phyloP scores from a whole-genome alignment of 2,113 vertebrate species.

The Lepisosteus osseus region DNA sequence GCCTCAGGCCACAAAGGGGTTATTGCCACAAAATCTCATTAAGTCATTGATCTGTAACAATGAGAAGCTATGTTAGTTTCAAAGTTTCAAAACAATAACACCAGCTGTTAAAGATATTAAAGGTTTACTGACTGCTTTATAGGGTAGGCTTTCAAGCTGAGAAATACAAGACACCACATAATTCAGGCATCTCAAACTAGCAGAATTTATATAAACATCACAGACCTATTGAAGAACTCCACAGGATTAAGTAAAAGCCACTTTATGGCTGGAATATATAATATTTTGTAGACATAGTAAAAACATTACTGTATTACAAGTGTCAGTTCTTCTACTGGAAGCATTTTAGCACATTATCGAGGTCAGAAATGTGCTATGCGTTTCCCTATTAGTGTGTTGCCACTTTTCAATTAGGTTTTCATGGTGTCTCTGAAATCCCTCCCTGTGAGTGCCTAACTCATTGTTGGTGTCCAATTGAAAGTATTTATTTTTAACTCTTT shows the following conservation, averaged over 20 bases:
- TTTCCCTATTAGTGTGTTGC: too few relatives aligned
- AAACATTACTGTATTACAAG: too few relatives aligned
- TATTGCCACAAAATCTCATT: constrained; percentile 50
- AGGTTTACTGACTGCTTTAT: constrained; percentile 25
- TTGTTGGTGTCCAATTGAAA: too few relatives aligned
- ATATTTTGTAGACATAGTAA: too few relatives aligned
- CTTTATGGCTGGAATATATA: too few relatives aligned
- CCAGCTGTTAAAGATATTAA: constrained; percentile 36
- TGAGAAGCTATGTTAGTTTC: constrained; percentile 50
- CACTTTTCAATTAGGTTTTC: too few relatives aligned
- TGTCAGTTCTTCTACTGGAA: too few relatives aligned
- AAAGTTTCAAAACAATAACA: constrained; percentile 39
- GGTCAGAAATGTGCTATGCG: too few relatives aligned
- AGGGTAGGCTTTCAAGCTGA: constrained; percentile 16
- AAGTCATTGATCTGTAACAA: constrained; percentile 56
- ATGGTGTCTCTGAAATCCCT: too few relatives aligned
- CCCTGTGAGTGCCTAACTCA: too few relatives aligned
- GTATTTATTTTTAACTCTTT: too few relatives aligned
- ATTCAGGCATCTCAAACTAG: constrained; percentile 7
- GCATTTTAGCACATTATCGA: too few relatives aligned
- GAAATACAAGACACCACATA: constrained; percentile 27
- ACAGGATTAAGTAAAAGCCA: constrained; percentile 1
- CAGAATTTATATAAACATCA: neutral
- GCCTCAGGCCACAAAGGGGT: constrained; percentile 41
- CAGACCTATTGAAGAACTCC: neutral